These are phyloP conservation scores for Otus sunia DNA, from an alignment of 2,113 vertebrate genomes.

Conservation along the genomic window DNA sequence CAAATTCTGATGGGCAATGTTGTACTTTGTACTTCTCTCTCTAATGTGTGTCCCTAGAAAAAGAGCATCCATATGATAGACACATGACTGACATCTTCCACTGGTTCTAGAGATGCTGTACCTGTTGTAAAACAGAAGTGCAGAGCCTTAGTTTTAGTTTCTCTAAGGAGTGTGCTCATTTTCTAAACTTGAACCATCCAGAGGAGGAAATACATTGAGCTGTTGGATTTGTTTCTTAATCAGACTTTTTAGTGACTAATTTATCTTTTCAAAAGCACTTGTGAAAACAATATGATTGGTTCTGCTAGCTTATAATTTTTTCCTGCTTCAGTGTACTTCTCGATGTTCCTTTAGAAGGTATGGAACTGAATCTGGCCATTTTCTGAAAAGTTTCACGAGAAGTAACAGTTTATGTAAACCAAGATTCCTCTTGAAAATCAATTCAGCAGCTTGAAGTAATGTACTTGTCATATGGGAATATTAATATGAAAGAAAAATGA, in stretches of 20 bases:
- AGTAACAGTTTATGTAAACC: constrained; percentile 33
- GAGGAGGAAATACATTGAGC: not conserved
- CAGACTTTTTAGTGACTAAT: not conserved
- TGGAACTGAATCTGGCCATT: not conserved
- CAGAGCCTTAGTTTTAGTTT: not conserved
- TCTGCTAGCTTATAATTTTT: not conserved
- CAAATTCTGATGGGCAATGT: not conserved
- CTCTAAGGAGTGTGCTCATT: not conserved
- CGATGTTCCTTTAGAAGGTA: not conserved
- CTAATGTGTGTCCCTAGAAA: not conserved
- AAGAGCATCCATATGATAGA: not conserved
- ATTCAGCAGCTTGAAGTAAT: constrained; percentile 39
- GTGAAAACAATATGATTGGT: not conserved
- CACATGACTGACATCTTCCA: not conserved
- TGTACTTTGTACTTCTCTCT: not conserved
- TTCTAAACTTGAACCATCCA: not conserved
- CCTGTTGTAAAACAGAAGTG: not conserved
- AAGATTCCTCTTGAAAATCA: constrained; percentile 56
- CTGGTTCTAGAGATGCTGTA: not conserved
- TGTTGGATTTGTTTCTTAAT: not conserved
- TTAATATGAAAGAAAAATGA: constrained; percentile 61
- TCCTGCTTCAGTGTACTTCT: not conserved
- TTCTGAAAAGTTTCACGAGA: not conserved
- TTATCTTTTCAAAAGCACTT: not conserved
- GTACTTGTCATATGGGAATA: constrained; percentile 43